These are phyloP conservation scores for Sprattus sprattus DNA, from an alignment of 2,113 vertebrate species.

Conservation along the genomic window DNA sequence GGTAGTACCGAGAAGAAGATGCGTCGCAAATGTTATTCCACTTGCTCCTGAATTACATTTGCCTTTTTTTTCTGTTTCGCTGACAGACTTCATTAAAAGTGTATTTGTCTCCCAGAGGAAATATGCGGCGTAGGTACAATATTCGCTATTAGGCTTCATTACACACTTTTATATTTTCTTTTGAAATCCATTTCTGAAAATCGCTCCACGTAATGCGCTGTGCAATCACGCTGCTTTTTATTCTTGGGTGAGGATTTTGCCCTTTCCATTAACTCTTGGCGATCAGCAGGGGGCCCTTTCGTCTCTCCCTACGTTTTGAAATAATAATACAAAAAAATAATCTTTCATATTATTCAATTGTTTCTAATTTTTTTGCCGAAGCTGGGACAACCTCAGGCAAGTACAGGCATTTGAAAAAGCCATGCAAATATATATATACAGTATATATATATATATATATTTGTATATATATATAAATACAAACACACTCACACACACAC, in stretches of 20 bases:
- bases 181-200: constrained; percentile 32
- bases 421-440: background rate
- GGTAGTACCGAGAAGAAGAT: background rate
- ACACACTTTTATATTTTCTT: constrained; percentile 34
- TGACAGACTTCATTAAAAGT: constrained; percentile 24
- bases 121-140: constrained; percentile 34
- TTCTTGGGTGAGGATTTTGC: background rate
- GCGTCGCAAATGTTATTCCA: background rate
- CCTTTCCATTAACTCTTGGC: background rate
- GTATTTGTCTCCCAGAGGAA: constrained; percentile 16
- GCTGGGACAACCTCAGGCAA: background rate
- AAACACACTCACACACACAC: too few relatives aligned
- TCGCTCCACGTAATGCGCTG: constrained; percentile 33
- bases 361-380: background rate
- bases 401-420: background rate
- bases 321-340: too few relatives aligned
- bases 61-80: background rate
- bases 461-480: too few relatives aligned
- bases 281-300: background rate
- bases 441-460: too few relatives aligned
- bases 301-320: background rate
- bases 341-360: background rate
- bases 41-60: constrained; percentile 5
- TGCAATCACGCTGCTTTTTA: constrained; percentile 20
- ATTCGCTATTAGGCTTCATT: constrained; percentile 36